Evolutionary conservation across 2,888 invertebrate genomes (phyloP).

Genomic region (Terebella lapidaria): DNA sequence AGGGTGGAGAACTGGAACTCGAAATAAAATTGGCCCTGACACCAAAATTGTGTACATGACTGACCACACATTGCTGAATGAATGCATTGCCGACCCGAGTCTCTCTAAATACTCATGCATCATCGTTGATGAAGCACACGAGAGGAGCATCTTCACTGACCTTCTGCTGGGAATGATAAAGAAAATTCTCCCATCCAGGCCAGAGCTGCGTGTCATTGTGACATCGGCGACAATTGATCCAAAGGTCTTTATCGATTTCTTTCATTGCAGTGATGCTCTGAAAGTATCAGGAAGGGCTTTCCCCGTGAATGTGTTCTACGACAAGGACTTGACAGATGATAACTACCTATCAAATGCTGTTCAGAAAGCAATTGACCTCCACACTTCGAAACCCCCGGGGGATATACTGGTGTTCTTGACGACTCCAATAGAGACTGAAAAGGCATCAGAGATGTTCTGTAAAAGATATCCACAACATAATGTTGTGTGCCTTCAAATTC

Average conservation of each 20-base stretch:
- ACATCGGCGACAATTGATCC: constrained; percentile 53
- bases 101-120: constrained; percentile 35
- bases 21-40: constrained; percentile 21
- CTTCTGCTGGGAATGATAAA: constrained; percentile 51
- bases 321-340: constrained; percentile 1
- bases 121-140: constrained; percentile 54
- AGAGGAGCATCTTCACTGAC: constrained; percentile 50
- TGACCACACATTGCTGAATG: constrained; percentile 48
- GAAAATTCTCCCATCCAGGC: constrained; percentile 29
- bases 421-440: constrained; percentile 43
- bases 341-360: constrained; percentile 33
- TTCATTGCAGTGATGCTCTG: constrained; percentile 36
- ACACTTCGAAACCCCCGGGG: constrained; percentile 32
- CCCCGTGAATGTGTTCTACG: constrained; percentile 46
- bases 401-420: constrained; percentile 54
- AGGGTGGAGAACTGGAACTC: constrained; percentile 42
- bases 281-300: constrained; percentile 46
- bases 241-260: constrained; percentile 42
- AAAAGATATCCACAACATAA: background rate
- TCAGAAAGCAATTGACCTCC: constrained; percentile 37
- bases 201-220: constrained; percentile 45
- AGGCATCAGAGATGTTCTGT: constrained; percentile 30
- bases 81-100: constrained; percentile 35
- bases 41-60: constrained; percentile 48
- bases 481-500: constrained; percentile 21